phyloP scores from a whole-genome alignment of 2,113 vertebrate species.

The Lepidothrix coronata region DNA sequence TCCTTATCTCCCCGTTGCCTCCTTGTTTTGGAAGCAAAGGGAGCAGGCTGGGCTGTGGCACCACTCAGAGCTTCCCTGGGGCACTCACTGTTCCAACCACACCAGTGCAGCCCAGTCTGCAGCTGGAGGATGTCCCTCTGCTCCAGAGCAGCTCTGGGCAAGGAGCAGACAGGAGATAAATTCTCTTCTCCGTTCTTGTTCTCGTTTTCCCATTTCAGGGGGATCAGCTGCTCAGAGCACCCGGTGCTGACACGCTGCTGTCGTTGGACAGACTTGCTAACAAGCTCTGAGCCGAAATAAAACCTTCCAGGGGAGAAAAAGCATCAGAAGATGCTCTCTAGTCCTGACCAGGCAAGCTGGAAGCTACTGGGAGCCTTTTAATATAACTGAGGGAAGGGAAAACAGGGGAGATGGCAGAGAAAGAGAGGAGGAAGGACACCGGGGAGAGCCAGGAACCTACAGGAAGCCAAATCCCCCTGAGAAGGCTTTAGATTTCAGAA shows the following conservation, averaged over 20 bases:
- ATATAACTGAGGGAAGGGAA: background rate
- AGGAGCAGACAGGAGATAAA: background rate
- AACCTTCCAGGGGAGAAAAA: background rate
- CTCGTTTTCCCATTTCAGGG: background rate
- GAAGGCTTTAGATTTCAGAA: constrained; percentile 38
- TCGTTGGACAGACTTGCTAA: background rate
- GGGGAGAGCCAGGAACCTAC: constrained; percentile 2
- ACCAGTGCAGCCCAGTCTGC: background rate
- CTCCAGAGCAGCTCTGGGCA: background rate
- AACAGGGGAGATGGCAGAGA: background rate
- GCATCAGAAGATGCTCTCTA: background rate
- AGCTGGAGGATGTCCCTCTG: background rate
- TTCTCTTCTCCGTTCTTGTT: background rate
- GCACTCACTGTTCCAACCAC: background rate
- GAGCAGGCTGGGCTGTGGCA: background rate
- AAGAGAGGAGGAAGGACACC: constrained; percentile 25
- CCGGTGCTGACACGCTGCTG: background rate
- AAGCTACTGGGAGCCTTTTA: background rate
- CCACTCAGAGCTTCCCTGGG: background rate
- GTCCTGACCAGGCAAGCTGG: background rate
- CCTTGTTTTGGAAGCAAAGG: background rate
- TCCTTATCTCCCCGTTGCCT: background rate
- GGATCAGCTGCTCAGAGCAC: background rate
- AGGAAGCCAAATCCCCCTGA: constrained; percentile 10
- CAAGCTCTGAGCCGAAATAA: background rate